Evolutionary conservation across 2,797 vertebrate species (phyloP), one percentile per base, ranked within the genome.

Genomic region (Cottoperca gobio): DNA sequence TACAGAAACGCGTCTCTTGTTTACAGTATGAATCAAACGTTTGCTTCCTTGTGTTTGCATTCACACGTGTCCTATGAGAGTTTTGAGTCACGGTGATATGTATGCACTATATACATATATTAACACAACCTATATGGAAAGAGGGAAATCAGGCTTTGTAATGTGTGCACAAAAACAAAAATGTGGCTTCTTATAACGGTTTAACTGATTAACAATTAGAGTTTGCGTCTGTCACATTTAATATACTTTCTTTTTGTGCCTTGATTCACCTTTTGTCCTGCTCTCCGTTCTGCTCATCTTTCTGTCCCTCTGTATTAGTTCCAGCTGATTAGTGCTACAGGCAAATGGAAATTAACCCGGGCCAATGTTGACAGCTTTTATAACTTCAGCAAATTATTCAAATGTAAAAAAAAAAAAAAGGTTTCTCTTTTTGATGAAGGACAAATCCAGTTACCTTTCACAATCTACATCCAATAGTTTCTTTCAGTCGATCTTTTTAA

Each of bases 221-320:
- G 2, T 62, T 55, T 61, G 23, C 54, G 24, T 45, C 40, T 10
- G 35, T 40, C 49, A 24, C n/a, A 37, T 75, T 59, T 39, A 45
- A 54, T 59, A 9, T 5, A 35, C 65, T 64, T 66, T 62, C 23
- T 67, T 19, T 66, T 53, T 59, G 12, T 26, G 4, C 50, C 24
- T 24, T 57, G 37, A 24, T 37, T 62, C 55, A 74, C 78, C 75
- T 82, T 35, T 76, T 82, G 62, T 78, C 61, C 62, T 21, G 58
- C 52, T 67, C 40, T 58, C 60, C 26, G 28, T 59, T 66, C 42
- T 16, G 53, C 49, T 73, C 63, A 39, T 57, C 39, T 68, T 6
- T 68, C 70, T 73, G 59, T 76, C 61, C 55, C 33, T 63, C 53
- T 19, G 21, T 26, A 62, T 86, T 82, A 84, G 79, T 75, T 75